Percentiles rank a stretch among this genome's conserved stretches.
These are phyloP conservation scores for Masnerella sp. DNA, from an alignment of 2,888 invertebrate genomes.

Conservation along the genomic window DNA sequence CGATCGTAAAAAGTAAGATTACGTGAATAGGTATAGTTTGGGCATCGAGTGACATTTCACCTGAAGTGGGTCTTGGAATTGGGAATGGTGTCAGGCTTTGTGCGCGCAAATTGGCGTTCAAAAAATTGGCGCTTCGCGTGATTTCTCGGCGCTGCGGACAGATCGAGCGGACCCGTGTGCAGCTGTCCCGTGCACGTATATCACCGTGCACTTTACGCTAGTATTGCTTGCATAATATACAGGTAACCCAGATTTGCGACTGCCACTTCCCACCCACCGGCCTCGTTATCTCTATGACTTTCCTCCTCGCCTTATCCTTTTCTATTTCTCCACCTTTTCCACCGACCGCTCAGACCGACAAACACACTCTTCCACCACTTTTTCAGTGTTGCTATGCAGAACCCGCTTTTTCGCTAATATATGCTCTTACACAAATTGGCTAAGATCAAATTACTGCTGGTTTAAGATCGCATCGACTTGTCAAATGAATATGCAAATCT, in stretches of 20 bases:
- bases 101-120: constrained; percentile 31
- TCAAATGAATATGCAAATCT: too few species aligned
- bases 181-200: constrained; percentile 51
- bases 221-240: constrained; percentile 60
- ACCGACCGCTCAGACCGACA: too few species aligned
- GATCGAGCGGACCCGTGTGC: constrained; percentile 25
- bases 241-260: constrained; percentile 61
- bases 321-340: constrained; percentile 23
- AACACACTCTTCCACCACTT: too few species aligned
- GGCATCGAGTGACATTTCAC: too few species aligned
- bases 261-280: constrained; percentile 56
- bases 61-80: too few species aligned
- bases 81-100: constrained; percentile 33
- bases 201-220: constrained; percentile 43
- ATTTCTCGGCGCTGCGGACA: constrained; percentile 29
- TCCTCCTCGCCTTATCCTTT: constrained; percentile 43
- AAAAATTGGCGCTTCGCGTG: constrained; percentile 52
- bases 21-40: too few species aligned
- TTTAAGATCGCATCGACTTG: too few species aligned
- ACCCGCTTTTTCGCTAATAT: too few species aligned
- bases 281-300: constrained; percentile 59
- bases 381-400: too few species aligned
- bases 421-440: too few species aligned
- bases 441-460: too few species aligned
- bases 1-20: too few species aligned